Base-by-base conservation (phyloP, 2,888 invertebrate species). In the Scaeva pyrastri region DNA sequence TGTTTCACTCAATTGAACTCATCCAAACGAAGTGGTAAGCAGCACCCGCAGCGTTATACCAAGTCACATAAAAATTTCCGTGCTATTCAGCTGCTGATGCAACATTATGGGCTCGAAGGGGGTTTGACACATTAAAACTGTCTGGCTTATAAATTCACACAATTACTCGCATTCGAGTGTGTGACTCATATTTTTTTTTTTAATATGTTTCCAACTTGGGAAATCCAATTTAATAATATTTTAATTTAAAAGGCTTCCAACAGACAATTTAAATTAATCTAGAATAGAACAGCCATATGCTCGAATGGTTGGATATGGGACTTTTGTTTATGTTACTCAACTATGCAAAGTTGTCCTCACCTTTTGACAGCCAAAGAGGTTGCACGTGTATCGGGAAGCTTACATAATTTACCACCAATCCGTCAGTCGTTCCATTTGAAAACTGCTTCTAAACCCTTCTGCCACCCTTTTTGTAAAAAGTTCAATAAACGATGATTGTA, bases 401-500 rank as follows among this genome's bases (percentile, higher is more conserved):
- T 19, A 21, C 48, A 39, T 52, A 45, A 19, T 36, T 41, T 50
- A 50, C 19, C n/a, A 45, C n/a, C 45, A 31, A 8, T 31, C 31
- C 31, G 31, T 31, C 31, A 31, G 4, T 36, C 2, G 58, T 36
- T 41, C 7, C n/a, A n/a, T 14, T 62, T 23, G 11, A 43, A 62
- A 62, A 11, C 31, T 31, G 2, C 36, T 23, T 23, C 21, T 36
- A 3, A 66, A 12, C 19, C 31, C 10, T 16, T 31, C 12, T 31
- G 5, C 66, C 66, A 66, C 66, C 68, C 68, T 23, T 52, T 50
- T 26, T 19, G 10, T 36, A 14, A 23, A 62, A 60, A 73, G 76
- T 81, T 85, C 81, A 85, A 85, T 48, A 85, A 60, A 85, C 85
- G 76, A 72, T 80, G 76, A 80, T 80, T 76, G 70, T 72, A 52